Conservation (phyloP, 2,113 vertebrate genomes). For the Eptesicus fuscus region DNA sequence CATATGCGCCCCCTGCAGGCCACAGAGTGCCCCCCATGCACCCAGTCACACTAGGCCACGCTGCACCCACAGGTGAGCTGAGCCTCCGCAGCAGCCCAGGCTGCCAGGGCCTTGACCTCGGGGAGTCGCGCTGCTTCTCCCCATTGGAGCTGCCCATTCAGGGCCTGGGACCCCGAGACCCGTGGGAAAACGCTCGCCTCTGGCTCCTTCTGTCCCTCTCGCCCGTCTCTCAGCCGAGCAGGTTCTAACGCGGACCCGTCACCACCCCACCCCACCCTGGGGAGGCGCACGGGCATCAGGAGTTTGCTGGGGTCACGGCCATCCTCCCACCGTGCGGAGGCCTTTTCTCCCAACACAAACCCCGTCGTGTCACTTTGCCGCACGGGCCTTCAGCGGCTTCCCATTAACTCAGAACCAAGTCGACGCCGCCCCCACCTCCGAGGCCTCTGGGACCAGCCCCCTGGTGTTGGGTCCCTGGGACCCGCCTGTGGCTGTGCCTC, state of each 20-base stretch:
- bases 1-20: not conserved
- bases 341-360: not conserved
- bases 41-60: accelerated
- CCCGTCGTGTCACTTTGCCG: accelerated
- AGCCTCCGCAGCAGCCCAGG: not conserved
- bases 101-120: not conserved
- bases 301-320: not conserved
- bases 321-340: accelerated
- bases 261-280: accelerated
- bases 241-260: accelerated
- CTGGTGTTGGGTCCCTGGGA: accelerated
- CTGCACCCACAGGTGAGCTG: accelerated
- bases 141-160: accelerated
- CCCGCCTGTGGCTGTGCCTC: not conserved
- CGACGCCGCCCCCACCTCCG: accelerated
- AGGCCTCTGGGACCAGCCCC: not conserved
- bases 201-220: not conserved
- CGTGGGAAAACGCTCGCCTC: not conserved
- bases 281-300: accelerated
- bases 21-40: accelerated
- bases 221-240: not conserved
- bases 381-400: accelerated
- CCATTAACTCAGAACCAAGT: accelerated
- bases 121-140: too few relatives aligned
- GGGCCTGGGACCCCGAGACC: not conserved